phyloP scores from a whole-genome alignment of 92 coral and sea anemone genomes.

The Siderastrea siderea region DNA sequence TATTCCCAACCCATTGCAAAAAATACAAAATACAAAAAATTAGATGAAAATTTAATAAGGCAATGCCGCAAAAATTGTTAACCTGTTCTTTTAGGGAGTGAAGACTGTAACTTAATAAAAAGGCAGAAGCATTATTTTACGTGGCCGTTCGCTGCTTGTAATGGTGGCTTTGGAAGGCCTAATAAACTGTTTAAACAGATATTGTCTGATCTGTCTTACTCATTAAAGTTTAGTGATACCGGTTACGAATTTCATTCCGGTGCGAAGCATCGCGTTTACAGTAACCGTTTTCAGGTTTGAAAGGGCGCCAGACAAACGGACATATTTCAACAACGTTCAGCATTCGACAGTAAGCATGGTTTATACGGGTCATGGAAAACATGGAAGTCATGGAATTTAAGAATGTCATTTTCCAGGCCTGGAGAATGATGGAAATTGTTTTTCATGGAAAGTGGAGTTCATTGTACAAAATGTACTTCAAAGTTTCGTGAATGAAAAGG shows the following conservation, averaged over 20 bases:
- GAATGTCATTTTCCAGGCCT: neutral
- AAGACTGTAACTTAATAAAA: conserved; percentile 1
- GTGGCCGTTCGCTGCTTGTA: conserved; percentile 9
- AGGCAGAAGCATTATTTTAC: conserved; percentile 26
- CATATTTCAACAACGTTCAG: no score
- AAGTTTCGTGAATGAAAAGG: no score
- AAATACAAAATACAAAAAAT: neutral
- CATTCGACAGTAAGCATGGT: neutral
- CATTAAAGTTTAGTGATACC: neutral
- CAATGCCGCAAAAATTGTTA: neutral
- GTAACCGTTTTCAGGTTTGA: no score
- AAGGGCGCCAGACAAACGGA: no score
- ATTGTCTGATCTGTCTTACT: neutral
- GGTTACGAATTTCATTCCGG: neutral
- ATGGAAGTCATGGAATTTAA: neutral
- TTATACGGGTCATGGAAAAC: neutral
- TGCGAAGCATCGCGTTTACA: no score
- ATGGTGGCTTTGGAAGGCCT: conserved; percentile 17
- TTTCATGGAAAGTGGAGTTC: neutral
- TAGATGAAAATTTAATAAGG: conserved; percentile 15
- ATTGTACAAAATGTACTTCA: no score
- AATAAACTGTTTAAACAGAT: conserved; percentile 34
- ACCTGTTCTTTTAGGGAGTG: neutral
- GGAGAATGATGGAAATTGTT: neutral
- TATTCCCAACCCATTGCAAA: conserved; percentile 26